Percentiles rank a stretch among this genome's conserved stretches.
These are phyloP conservation scores for Eucidaris tribuloides DNA, from an alignment of 35 echinoderm and acorn worm species.

Conservation along the genomic window DNA sequence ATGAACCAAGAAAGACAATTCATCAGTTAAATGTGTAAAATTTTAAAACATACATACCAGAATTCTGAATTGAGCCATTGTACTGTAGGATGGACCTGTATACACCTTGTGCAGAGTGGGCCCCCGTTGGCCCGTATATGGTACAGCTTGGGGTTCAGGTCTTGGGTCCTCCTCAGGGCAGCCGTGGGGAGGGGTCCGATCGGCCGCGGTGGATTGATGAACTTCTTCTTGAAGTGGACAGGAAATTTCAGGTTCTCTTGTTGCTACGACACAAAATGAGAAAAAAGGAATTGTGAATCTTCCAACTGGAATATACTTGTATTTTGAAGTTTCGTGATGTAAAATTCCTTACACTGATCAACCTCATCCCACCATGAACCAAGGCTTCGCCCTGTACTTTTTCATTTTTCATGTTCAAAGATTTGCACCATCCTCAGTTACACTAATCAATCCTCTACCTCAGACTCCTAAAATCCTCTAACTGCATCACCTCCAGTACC, in stretches of 20 bases:
- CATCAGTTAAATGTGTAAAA: background rate
- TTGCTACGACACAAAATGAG: conserved; percentile 67
- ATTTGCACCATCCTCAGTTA: too few species aligned
- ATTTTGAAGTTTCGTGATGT: too few species aligned
- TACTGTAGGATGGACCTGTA: conserved; percentile 80
- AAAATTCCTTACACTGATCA: too few species aligned
- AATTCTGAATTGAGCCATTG: conserved; percentile 98
- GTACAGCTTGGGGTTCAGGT: conserved; percentile 72
- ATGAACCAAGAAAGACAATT: background rate
- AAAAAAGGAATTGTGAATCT: too few species aligned
- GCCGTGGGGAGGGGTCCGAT: conserved; percentile 52
- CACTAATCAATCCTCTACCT: too few species aligned
- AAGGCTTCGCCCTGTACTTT: too few species aligned
- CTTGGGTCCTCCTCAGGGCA: conserved; percentile 18
- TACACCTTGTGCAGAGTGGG: conserved; percentile 75
- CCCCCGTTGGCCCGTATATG: conserved; percentile 90
- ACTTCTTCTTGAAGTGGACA: conserved; percentile 97
- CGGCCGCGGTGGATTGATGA: conserved; percentile 78
- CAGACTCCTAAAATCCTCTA: too few species aligned
- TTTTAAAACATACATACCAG: conserved; percentile 46
- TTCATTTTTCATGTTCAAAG: too few species aligned
- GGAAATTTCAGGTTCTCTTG: conserved; percentile 99
- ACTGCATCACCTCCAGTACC: too few species aligned
- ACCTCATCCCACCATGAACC: too few species aligned
- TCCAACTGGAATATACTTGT: too few species aligned